Evolutionary conservation across 2,113 vertebrate species (phyloP).

Genomic region (Leuciscus idus): DNA sequence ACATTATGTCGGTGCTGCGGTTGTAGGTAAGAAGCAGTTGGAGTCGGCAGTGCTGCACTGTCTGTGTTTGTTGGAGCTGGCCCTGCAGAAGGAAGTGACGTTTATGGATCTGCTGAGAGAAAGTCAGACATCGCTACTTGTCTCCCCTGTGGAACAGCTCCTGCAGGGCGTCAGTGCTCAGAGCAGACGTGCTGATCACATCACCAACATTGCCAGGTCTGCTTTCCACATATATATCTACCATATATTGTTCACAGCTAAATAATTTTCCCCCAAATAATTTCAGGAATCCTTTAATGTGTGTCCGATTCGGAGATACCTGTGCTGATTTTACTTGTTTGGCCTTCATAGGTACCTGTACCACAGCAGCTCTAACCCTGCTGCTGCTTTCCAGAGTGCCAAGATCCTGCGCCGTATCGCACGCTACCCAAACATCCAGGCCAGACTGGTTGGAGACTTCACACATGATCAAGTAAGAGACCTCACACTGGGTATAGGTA

Average conservation of each 20-base stretch:
- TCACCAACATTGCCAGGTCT: conserved; percentile 93
- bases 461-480: conserved; percentile 89
- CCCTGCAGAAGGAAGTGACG: conserved; percentile 91
- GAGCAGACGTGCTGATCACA: conserved; percentile 91
- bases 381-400: conserved; percentile 92
- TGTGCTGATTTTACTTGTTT: conserved; percentile 14
- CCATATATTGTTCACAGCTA: neutral
- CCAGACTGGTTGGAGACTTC: conserved; percentile 93
- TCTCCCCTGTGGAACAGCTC: conserved; percentile 91
- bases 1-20: neutral
- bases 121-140: conserved; percentile 91
- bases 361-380: conserved; percentile 90
- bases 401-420: conserved; percentile 94
- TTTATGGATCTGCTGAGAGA: conserved; percentile 95
- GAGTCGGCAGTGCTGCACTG: conserved; percentile 92
- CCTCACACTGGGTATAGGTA: neutral
- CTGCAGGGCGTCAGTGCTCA: conserved; percentile 94
- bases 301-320: neutral
- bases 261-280: neutral
- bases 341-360: conserved; percentile 86
- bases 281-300: neutral
- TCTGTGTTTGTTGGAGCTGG: conserved; percentile 89
- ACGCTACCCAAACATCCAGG: conserved; percentile 93
- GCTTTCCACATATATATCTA: neutral
- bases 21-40: conserved; percentile 89